Conservation (phyloP, 2,797 vertebrate species). For the Hydrocynus forskahlii region DNA sequence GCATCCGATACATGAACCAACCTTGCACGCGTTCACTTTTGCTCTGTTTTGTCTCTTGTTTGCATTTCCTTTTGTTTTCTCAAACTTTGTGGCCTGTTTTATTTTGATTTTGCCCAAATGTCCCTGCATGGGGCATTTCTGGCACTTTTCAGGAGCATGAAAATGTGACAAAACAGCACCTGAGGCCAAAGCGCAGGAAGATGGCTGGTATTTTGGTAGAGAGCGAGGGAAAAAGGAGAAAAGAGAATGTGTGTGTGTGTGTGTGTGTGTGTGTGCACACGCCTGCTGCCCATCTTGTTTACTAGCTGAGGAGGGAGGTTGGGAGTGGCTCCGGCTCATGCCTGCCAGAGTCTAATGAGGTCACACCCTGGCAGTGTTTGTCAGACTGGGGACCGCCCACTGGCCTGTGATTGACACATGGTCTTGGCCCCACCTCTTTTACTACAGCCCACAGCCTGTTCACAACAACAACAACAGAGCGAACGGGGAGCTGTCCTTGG, state of each 20-base stretch:
- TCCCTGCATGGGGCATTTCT: background rate
- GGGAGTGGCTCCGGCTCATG: slow-evolving; percentile 45
- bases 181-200: background rate
- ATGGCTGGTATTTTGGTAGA: background rate
- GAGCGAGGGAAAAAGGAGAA: background rate
- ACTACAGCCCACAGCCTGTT: slow-evolving; percentile 40
- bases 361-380: slow-evolving; percentile 78
- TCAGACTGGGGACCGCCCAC: slow-evolving; percentile 68
- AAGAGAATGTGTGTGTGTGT: background rate
- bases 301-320: slow-evolving; percentile 62
- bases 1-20: slow-evolving; percentile 67
- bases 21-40: background rate
- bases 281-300: slow-evolving; percentile 70
- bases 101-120: background rate
- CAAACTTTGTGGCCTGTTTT: background rate
- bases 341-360: slow-evolving; percentile 73
- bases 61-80: background rate
- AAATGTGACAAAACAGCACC: background rate
- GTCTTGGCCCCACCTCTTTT: slow-evolving; percentile 46
- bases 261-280: slow-evolving; percentile 39
- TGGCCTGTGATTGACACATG: slow-evolving; percentile 45
- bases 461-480: slow-evolving; percentile 52
- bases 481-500: slow-evolving; percentile 75
- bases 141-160: too few species aligned
- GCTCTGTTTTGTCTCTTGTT: background rate